phyloP scores from a whole-genome alignment of 1,140 invertebrate species.

The Palaemon carinicauda region DNA sequence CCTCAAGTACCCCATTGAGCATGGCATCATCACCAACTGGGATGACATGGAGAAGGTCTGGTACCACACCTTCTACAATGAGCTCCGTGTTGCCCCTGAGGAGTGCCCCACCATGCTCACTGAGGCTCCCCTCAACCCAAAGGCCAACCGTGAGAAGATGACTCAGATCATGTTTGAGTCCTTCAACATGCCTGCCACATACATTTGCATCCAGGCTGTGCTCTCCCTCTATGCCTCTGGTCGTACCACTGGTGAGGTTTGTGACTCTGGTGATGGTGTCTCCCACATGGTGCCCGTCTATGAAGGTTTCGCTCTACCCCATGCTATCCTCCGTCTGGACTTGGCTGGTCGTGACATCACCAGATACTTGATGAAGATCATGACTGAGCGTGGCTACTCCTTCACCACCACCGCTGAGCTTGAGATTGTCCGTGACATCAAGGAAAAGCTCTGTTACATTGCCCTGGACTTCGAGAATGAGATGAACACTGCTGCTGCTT shows the following conservation, averaged over 20 bases:
- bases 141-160: conserved; percentile 82
- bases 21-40: conserved; percentile 96
- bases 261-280: too few species aligned
- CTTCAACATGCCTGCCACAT: conserved; percentile 61
- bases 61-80: conserved; percentile 96
- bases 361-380: conserved; percentile 69
- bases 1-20: conserved; percentile 92
- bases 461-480: conserved; percentile 93
- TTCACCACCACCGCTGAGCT: conserved; percentile 76
- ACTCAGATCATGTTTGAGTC: conserved; percentile 74
- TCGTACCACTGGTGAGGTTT: too few species aligned
- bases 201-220: not conserved
- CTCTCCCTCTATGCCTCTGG: too few species aligned
- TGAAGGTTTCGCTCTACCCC: too few species aligned
- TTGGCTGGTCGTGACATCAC: too few species aligned
- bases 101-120: conserved; percentile 91
- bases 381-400: conserved; percentile 66
- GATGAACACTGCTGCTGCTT: too few species aligned
- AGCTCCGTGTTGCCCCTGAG: conserved; percentile 91
- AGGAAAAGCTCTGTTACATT: conserved; percentile 91
- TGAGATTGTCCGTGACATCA: conserved; percentile 93
- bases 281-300: too few species aligned
- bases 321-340: too few species aligned
- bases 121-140: conserved; percentile 91
- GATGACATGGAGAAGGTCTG: conserved; percentile 98